A percentile compares a stretch with the other conserved stretches of the same genome.
phyloP scores from a whole-genome alignment of 2,888 invertebrate genomes.

The Epinotia bilunana region DNA sequence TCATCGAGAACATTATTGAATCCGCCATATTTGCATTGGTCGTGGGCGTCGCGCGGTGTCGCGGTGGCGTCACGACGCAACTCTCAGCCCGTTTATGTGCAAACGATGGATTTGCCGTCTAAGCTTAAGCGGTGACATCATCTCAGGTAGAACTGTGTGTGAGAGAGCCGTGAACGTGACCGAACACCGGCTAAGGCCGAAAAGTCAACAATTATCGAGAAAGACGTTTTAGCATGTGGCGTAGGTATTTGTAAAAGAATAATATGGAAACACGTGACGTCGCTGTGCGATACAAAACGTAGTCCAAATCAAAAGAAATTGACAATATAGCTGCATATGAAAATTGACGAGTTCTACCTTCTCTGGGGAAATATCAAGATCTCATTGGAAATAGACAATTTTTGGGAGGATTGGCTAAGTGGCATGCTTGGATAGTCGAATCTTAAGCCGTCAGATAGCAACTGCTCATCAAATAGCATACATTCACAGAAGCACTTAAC shows the following conservation, averaged over 20 bases:
- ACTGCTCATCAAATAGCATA: not conserved
- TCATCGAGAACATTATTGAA: constrained; percentile 54
- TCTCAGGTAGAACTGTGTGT: constrained; percentile 68
- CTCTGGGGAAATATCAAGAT: not conserved
- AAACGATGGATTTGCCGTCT: constrained; percentile 61
- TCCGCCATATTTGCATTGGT: constrained; percentile 59
- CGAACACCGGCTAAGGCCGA: constrained; percentile 36
- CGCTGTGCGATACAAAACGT: not conserved
- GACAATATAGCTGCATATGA: not conserved
- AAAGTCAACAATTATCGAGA: constrained; percentile 33
- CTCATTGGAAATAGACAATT: not conserved
- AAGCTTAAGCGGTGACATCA: constrained; percentile 75
- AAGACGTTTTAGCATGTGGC: constrained; percentile 19
- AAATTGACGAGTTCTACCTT: not conserved
- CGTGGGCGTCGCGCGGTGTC: constrained; percentile 60
- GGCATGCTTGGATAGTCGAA: not conserved
- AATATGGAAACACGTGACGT: constrained; percentile 20
- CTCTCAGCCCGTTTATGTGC: constrained; percentile 60
- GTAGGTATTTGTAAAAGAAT: constrained; percentile 12
- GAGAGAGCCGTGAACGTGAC: constrained; percentile 61
- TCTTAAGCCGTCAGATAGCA: not conserved
- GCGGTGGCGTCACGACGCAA: constrained; percentile 69
- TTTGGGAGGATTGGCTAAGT: not conserved
- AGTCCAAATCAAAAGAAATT: not conserved
- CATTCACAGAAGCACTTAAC: constrained; percentile 18